A percentile compares a stretch with the other conserved stretches of the same genome.
These are phyloP conservation scores for Ginglymostoma cirratum DNA, from an alignment of 2,113 vertebrate species.

Conservation along the genomic window DNA sequence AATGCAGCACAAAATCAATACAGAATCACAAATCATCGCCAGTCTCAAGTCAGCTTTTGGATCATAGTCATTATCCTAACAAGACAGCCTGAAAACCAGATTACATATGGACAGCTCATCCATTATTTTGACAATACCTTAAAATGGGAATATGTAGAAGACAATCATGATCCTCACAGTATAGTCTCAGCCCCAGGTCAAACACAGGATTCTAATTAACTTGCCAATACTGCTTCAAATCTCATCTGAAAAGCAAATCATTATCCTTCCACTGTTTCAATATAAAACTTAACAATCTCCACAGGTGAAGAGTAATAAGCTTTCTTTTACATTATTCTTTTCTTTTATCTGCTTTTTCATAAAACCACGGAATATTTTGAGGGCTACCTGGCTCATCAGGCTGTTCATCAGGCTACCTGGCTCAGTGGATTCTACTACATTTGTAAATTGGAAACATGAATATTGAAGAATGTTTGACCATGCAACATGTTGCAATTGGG, in stretches of 20 bases:
- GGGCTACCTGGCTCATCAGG: not conserved
- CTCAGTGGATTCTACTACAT: not conserved
- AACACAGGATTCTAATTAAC: conserved; percentile 3
- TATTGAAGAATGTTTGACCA: not conserved
- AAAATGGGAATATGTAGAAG: not conserved
- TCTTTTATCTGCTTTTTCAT: not conserved
- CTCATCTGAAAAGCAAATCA: not conserved
- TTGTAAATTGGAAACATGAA: not conserved
- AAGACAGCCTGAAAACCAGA: conserved; percentile 16
- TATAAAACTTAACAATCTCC: not conserved
- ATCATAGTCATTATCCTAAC: conserved; percentile 23
- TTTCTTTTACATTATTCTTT: not conserved
- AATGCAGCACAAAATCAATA: not conserved
- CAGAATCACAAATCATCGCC: conserved; percentile 24
- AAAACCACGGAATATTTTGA: not conserved
- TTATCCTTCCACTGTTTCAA: not conserved
- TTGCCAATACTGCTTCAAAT: conserved; percentile 5
- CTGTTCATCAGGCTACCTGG: not conserved
- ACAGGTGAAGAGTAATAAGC: not conserved
- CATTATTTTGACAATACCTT: conserved; percentile 24
- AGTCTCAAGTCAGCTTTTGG: conserved; percentile 20
- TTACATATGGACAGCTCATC: not conserved
- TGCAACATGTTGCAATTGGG: not conserved
- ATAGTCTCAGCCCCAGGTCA: not conserved
- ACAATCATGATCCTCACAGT: conserved; percentile 21